Conservation (phyloP, 2,113 vertebrate species). For the Ranitomeya variabilis region DNA sequence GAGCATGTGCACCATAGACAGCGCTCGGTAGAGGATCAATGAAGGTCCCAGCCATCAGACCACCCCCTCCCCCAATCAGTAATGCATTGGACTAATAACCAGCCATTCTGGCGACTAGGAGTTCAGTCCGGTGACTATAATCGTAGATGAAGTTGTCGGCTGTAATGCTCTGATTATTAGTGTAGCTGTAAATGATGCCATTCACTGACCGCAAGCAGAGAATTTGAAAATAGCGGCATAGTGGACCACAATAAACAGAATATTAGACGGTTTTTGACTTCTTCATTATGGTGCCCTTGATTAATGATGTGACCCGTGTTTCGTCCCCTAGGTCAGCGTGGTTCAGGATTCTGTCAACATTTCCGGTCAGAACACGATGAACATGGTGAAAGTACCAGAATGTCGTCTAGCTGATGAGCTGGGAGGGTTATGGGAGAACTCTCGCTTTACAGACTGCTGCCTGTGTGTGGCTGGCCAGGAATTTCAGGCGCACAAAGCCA, state of each 20-base stretch:
- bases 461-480: conserved; percentile 92
- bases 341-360: conserved; percentile 98
- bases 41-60: too few relatives aligned
- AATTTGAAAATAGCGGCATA: neutral
- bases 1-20: too few relatives aligned
- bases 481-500: conserved; percentile 91
- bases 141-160: too few relatives aligned
- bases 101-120: too few relatives aligned
- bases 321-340: conserved; percentile 87
- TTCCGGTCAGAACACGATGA: conserved; percentile 97
- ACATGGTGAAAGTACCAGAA: conserved; percentile 93
- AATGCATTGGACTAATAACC: too few relatives aligned
- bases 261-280: neutral
- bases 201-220: neutral
- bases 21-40: too few relatives aligned
- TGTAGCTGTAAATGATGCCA: neutral
- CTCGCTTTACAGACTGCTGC: conserved; percentile 95
- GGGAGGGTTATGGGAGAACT: conserved; percentile 95
- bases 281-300: too few relatives aligned
- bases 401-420: conserved; percentile 94
- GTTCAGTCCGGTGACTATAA: too few relatives aligned
- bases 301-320: neutral
- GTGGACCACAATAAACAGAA: neutral
- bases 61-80: too few relatives aligned
- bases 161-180: too few relatives aligned